Evolutionary conservation across 2,113 vertebrate genomes (phyloP).

Genomic region (Cynocephalus volans): DNA sequence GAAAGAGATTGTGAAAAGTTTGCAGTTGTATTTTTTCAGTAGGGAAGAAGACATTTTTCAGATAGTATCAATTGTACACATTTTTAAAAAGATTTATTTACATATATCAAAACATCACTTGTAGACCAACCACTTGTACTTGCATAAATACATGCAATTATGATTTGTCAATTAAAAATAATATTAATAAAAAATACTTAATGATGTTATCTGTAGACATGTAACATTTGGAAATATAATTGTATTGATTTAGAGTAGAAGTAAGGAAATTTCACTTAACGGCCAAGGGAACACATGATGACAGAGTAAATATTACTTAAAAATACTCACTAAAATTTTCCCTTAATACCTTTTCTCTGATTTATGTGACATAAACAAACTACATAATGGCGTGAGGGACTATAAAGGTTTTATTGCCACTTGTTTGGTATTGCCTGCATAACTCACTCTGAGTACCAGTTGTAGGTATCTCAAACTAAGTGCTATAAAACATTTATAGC

Average conservation of each 20-base stretch:
- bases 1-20: conserved; percentile 24
- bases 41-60: conserved; percentile 49
- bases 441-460: conserved; percentile 63
- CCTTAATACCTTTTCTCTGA: conserved; percentile 66
- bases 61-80: neutral
- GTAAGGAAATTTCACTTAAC: conserved; percentile 48
- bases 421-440: conserved; percentile 61
- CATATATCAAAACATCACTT: neutral
- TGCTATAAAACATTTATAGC: conserved; percentile 72
- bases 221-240: conserved; percentile 33
- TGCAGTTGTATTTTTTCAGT: neutral
- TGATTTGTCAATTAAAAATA: neutral
- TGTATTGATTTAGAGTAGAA: conserved; percentile 51
- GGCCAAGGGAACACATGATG: conserved; percentile 49
- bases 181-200: neutral
- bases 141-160: neutral
- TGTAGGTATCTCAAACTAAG: neutral
- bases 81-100: neutral
- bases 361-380: conserved; percentile 74
- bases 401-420: conserved; percentile 71
- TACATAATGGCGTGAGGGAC: neutral
- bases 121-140: no score
- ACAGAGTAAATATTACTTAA: conserved; percentile 54
- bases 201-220: neutral
- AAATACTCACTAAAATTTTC: conserved; percentile 49